Base-by-base conservation (phyloP, 2,888 invertebrate genomes). In the Cryptocephalus primarius region DNA sequence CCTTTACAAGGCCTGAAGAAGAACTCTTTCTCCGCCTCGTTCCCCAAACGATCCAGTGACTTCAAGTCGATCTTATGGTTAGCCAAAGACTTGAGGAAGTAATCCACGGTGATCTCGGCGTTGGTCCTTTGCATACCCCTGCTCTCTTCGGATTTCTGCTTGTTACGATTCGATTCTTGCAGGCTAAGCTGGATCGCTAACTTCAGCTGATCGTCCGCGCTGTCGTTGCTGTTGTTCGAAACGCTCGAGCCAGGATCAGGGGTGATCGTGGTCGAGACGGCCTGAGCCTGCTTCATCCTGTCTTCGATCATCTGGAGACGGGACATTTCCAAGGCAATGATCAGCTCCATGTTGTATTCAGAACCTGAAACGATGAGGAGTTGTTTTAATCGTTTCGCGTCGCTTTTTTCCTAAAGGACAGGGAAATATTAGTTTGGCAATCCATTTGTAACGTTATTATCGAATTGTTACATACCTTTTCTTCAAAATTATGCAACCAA, bases 291-390 rank as follows among this genome's bases (percentile, higher is more conserved):
- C 53, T 74, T 73, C 60, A 75, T 70, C 54, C 74, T 67, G 58
- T 82, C 82, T 62, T 78, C 76, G 41, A 80, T 74, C 73, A 78
- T 78, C 67, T 82, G 81, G 39, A 82, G 68, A 11, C 81, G 70
- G 1, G 82, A 82, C 80, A 82, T 80, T 65, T 82, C 82, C 48
- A 82, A 61, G 1, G 82, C 81, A 50, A 81, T 76, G 50, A 80
- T 73, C 40, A 82, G 66, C 59, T 82, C 82, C 72, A 82, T 77
- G 57, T 75, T 76, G 59, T 75, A 76, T 55, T 77, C 75, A 8
- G 72, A 63, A 47, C 64, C 67, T 59, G 55, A 41, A 54, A n/a
- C n/a, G n/a, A n/a, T n/a, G 44, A 38, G 22, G 40, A 43, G 44
- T 8, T 22, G 22, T 22, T 4, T 22, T 22, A 22, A 22, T 22